Conservation (phyloP, 2,797 vertebrate genomes). For the Myotis vivesi region DNA sequence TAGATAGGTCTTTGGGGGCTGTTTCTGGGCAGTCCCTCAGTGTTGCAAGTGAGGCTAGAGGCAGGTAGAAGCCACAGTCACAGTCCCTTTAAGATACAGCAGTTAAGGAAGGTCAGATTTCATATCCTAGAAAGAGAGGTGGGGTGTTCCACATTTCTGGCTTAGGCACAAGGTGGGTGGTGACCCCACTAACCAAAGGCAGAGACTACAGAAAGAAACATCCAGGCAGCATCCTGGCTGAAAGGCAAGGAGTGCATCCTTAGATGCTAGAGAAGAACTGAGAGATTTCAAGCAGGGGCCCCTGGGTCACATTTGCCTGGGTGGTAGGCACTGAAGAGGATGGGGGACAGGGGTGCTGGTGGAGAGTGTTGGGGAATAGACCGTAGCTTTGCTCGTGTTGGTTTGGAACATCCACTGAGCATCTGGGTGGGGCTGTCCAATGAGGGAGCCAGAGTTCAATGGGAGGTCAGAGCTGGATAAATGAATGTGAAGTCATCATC, state of each 20-base stretch:
- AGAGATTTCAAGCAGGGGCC: too few species aligned
- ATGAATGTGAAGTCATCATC: too few species aligned
- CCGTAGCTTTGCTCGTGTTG: rapidly evolving
- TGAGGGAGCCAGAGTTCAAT: rapidly evolving
- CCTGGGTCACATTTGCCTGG: not conserved
- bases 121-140: not conserved
- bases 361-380: not conserved
- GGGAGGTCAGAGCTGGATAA: not conserved
- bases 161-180: not conserved
- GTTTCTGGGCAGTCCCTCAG: not conserved
- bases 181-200: not conserved
- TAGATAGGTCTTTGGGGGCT: rapidly evolving
- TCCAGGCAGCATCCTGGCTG: too few species aligned
- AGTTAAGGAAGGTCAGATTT: not conserved
- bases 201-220: not conserved
- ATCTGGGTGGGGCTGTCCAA: not conserved
- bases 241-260: too few species aligned
- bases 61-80: not conserved
- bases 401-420: not conserved
- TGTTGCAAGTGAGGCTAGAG: not conserved
- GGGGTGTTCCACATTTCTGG: not conserved
- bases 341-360: not conserved
- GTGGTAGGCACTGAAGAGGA: not conserved
- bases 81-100: not conserved
- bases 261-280: too few species aligned